Conservation (phyloP, 2,888 invertebrate species). For the Taphrorychus bicolor region DNA sequence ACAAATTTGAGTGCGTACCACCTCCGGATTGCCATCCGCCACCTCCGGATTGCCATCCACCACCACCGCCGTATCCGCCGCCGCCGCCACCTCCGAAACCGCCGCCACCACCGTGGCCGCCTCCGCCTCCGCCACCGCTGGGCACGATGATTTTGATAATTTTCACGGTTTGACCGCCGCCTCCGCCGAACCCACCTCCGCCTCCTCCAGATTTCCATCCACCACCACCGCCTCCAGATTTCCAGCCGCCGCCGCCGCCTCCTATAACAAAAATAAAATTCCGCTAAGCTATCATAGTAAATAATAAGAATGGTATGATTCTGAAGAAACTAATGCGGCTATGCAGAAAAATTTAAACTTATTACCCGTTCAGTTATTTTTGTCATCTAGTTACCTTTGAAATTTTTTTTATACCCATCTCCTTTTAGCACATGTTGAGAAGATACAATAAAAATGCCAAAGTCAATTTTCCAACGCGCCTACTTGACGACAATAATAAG, state of each 20-base stretch:
- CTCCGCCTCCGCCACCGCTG: slow-evolving; percentile 42
- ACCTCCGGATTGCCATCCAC: slow-evolving; percentile 32
- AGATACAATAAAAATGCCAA: too few species aligned
- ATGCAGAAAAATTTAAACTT: neutral
- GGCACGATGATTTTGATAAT: slow-evolving; percentile 32
- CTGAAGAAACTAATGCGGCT: too few species aligned
- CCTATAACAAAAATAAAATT: too few species aligned
- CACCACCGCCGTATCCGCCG: slow-evolving; percentile 37
- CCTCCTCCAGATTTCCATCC: too few species aligned
- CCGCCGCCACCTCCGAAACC: slow-evolving; percentile 20
- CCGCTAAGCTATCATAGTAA: too few species aligned
- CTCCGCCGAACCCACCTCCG: slow-evolving; percentile 31
- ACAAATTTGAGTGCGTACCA: slow-evolving; percentile 8
- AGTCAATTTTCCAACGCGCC: too few species aligned
- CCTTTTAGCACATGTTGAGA: too few species aligned
- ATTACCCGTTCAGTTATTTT: too few species aligned
- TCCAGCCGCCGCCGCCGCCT: slow-evolving; percentile 24
- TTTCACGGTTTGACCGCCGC: slow-evolving; percentile 34
- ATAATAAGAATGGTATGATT: too few species aligned
- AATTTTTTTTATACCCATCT: too few species aligned
- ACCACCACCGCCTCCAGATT: slow-evolving; percentile 22
- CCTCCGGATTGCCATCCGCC: slow-evolving; percentile 31
- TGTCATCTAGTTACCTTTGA: too few species aligned
- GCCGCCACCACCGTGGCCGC: slow-evolving; percentile 28
- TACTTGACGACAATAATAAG: too few species aligned